phyloP scores from a whole-genome alignment of 2,888 invertebrate species.

The Hedychridium roseum region DNA sequence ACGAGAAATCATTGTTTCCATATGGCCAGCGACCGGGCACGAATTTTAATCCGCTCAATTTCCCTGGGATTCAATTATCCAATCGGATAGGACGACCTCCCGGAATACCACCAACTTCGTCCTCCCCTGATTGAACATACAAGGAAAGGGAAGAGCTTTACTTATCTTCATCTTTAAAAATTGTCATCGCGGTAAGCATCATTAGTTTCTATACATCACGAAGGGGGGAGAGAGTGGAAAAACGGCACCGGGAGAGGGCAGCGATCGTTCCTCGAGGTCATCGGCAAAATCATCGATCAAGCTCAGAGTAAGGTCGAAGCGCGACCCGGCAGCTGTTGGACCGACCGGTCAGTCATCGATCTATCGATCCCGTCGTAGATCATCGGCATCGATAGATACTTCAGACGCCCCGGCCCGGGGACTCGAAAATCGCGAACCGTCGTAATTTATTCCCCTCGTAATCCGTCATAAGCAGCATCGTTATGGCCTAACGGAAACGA shows the following conservation, averaged over 20 bases:
- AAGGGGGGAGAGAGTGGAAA: slow-evolving; percentile 8
- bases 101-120: too few relatives aligned
- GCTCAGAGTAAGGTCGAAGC: slow-evolving; percentile 49
- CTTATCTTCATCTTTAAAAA: too few relatives aligned
- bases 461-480: slow-evolving; percentile 51
- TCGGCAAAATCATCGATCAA: slow-evolving; percentile 58
- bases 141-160: too few relatives aligned
- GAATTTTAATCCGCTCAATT: too few relatives aligned
- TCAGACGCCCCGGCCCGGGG: slow-evolving; percentile 3
- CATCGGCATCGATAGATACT: slow-evolving; percentile 46
- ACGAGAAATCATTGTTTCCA: too few relatives aligned
- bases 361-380: slow-evolving; percentile 53
- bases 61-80: too few relatives aligned
- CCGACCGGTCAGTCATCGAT: slow-evolving; percentile 57
- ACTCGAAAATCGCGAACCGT: slow-evolving; percentile 32
- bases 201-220: too few relatives aligned
- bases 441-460: slow-evolving; percentile 44
- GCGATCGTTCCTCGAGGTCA: slow-evolving; percentile 46
- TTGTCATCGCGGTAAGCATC: too few relatives aligned
- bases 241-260: slow-evolving; percentile 9
- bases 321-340: slow-evolving; percentile 55
- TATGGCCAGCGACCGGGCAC: too few relatives aligned
- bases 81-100: too few relatives aligned
- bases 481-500: slow-evolving; percentile 45
- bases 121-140: too few relatives aligned